Evolutionary conservation across 2,888 invertebrate species (phyloP), one percentile per base, ranked within the genome.

Genomic region (Asteroscopus sphinx): DNA sequence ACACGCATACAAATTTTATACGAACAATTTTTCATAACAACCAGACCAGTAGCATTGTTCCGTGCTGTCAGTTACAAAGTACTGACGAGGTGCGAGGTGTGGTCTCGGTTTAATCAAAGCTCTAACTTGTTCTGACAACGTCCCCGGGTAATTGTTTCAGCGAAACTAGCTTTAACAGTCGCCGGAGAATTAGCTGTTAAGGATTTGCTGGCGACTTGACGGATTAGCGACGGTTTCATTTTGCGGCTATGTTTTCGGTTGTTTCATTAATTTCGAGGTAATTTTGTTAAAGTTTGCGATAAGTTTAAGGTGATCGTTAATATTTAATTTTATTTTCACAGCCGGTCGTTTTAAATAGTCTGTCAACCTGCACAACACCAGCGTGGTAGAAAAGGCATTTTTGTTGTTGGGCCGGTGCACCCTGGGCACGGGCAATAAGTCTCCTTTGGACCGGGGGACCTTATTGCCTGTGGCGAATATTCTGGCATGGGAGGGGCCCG

Each of bases 71-170:
- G 73, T 77, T 74, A 80, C 80, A 77, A 83, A 79, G 79, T 73
- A 76, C 68, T 77, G 78, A 76, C 75, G 74, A 78, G 79, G 79
- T 76, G 81, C 72, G 76, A 80, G 76, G 68, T 71, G 81, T 73
- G 85, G 85, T 85, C 77, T 83, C 78, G 77, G 81, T 85, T 86
- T 87, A 88, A 89, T 88, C 87, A 88, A 82, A 85, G 79, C 78
- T 75, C 76, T 81, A 85, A 88, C 86, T 88, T 83, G 80, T 77
- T 77, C 68, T 73, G 78, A 83, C 82, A 78, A 66, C 76, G 79
- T 83, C 71, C 66, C 77, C 62, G 57, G 75, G 81, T 86, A 88
- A 88, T 88, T 86, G 87, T 87, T 86, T 84, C 76, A 55, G 70
- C 70, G 69, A 70, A 76, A 76, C 76, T 76, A 75, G 76, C 69